phyloP scores from a whole-genome alignment of 1,140 invertebrate species.

The Drosophila elegans region DNA sequence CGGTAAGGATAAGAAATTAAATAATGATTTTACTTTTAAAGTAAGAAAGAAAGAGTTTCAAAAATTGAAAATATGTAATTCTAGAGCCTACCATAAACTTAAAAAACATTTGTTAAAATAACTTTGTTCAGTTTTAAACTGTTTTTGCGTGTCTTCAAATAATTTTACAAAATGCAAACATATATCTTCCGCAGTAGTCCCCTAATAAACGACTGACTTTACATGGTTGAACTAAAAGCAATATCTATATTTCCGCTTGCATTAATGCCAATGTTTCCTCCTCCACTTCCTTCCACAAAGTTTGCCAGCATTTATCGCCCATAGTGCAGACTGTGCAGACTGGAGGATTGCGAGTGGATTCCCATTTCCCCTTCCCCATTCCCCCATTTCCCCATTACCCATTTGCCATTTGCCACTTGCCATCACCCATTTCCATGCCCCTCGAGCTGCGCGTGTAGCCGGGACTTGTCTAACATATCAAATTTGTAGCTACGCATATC shows the following conservation, averaged over 20 bases:
- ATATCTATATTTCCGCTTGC: constrained; percentile 45
- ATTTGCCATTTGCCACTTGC: neutral
- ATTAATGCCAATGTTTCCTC: constrained; percentile 29
- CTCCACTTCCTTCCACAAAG: constrained; percentile 41
- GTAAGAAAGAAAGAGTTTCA: too few species aligned
- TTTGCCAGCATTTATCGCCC: constrained; percentile 49
- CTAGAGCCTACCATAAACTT: too few species aligned
- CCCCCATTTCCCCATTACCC: neutral
- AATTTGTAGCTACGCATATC: constrained; percentile 81
- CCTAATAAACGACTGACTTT: constrained; percentile 33
- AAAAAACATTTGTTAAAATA: too few species aligned
- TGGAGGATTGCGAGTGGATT: constrained; percentile 30
- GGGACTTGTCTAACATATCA: constrained; percentile 80
- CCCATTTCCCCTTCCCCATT: neutral
- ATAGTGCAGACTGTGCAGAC: constrained; percentile 25
- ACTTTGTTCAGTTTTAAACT: too few species aligned
- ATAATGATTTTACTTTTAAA: too few species aligned
- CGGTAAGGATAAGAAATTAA: too few species aligned
- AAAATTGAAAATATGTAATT: too few species aligned
- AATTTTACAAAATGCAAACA: neutral
- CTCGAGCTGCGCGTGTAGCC: constrained; percentile 31
- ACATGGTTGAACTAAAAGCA: constrained; percentile 25
- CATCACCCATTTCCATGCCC: constrained; percentile 12
- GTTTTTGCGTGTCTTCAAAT: neutral
- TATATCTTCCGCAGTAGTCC: constrained; percentile 6